Evolutionary conservation across 2,888 invertebrate genomes (phyloP).

Genomic region (Volucella inanis): DNA sequence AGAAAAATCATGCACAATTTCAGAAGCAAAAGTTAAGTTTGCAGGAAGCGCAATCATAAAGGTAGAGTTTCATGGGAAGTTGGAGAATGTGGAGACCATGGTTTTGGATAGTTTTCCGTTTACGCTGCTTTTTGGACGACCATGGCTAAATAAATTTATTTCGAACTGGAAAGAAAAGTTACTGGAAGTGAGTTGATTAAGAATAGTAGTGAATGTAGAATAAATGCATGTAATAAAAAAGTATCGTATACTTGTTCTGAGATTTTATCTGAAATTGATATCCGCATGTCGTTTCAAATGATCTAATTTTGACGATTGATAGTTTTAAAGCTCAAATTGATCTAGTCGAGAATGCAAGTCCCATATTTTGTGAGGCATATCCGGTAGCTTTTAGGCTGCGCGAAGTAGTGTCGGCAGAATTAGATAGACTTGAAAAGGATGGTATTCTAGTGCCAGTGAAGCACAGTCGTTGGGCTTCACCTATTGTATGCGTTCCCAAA

Average conservation of each 20-base stretch:
- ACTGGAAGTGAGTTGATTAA: no score
- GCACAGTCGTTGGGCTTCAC: no score
- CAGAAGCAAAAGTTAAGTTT: conserved; percentile 2
- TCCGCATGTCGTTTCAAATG: no score
- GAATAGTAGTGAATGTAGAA: no score
- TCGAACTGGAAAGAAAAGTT: conserved; percentile 16
- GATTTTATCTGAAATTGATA: no score
- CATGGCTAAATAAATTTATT: conserved; percentile 51
- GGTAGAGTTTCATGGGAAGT: conserved; percentile 12
- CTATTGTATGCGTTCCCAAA: no score
- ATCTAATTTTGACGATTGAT: conserved; percentile 30
- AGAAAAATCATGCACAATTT: conserved; percentile 5
- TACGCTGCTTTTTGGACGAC: conserved; percentile 42
- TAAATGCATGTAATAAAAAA: no score
- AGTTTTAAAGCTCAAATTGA: conserved; percentile 56
- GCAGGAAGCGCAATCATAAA: background rate
- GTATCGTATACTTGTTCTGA: no score
- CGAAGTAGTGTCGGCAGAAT: conserved; percentile 72
- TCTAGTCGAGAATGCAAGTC: conserved; percentile 16
- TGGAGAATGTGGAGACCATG: no score
- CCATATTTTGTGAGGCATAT: conserved; percentile 75
- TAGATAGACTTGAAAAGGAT: conserved; percentile 55
- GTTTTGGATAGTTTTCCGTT: conserved; percentile 4
- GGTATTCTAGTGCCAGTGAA: no score
- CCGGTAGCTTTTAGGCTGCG: conserved; percentile 69